Evolutionary conservation across 2,888 invertebrate species (phyloP).

Genomic region (Tridacna gigas): DNA sequence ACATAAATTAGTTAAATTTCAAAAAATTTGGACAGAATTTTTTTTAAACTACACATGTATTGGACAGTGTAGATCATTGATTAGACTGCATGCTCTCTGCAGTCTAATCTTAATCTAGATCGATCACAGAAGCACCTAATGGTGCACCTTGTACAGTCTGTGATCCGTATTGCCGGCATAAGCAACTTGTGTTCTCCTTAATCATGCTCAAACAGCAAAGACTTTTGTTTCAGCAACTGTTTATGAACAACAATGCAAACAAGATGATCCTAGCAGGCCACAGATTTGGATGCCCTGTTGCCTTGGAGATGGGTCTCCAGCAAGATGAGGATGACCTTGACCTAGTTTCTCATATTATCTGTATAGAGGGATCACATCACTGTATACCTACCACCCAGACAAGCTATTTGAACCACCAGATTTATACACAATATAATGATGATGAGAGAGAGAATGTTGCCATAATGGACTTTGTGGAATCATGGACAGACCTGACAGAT

Average conservation of each 20-base stretch:
- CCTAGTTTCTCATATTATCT: constrained; percentile 87
- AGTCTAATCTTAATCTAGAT: too few relatives aligned
- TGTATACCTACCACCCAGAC: constrained; percentile 81
- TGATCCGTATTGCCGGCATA: too few relatives aligned
- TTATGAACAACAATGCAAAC: constrained; percentile 90
- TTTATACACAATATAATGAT: neutral
- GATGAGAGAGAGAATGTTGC: constrained; percentile 29
- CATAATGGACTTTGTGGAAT: constrained; percentile 34
- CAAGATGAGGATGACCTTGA: constrained; percentile 84
- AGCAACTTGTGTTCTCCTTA: too few relatives aligned
- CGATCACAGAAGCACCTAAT: too few relatives aligned
- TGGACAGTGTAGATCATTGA: too few relatives aligned
- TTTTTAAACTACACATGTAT: too few relatives aligned
- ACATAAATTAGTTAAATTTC: too few relatives aligned
- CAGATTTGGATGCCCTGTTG: constrained; percentile 97
- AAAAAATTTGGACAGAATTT: too few relatives aligned
- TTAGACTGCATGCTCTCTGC: too few relatives aligned
- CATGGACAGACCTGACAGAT: constrained; percentile 22
- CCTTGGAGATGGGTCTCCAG: constrained; percentile 96
- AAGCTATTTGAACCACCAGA: constrained; percentile 8
- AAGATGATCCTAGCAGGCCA: constrained; percentile 96
- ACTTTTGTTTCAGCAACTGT: constrained; percentile 88
- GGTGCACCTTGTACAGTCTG: too few relatives aligned
- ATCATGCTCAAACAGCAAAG: constrained; percentile 55
- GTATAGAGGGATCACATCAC: constrained; percentile 92